Conservation (phyloP, 2,888 invertebrate genomes). For the Hirtodrosophila alboralis region DNA sequence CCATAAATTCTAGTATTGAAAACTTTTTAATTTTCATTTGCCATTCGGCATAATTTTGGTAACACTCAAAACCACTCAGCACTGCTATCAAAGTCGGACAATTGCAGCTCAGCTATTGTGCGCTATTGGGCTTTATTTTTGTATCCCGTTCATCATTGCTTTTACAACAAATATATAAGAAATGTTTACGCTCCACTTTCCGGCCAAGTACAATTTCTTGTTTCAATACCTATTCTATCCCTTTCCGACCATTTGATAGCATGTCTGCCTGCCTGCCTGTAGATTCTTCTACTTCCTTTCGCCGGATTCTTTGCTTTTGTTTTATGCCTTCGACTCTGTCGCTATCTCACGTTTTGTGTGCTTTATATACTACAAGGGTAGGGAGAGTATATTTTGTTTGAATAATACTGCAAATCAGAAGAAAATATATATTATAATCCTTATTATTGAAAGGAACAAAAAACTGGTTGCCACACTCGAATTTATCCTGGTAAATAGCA, state of each 20-base stretch:
- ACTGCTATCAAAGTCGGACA: conserved; percentile 41
- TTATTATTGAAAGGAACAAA: no score
- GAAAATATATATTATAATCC: no score
- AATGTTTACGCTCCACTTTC: conserved; percentile 19
- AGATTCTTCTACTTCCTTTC: conserved; percentile 11
- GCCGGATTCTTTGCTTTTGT: conserved; percentile 24
- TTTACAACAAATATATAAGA: conserved; percentile 26
- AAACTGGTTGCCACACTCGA: no score
- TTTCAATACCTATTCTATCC: conserved; percentile 10
- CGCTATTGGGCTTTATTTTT: conserved; percentile 14
- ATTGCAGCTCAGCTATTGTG: conserved; percentile 46
- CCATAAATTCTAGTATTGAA: conserved; percentile 47
- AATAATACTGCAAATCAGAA: no score
- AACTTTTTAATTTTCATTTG: conserved; percentile 42
- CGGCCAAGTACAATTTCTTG: conserved; percentile 33
- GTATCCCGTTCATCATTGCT: neutral
- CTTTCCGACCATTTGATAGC: conserved; percentile 35
- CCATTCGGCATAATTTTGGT: conserved; percentile 24
- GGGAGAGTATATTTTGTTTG: no score
- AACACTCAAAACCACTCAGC: conserved; percentile 30
- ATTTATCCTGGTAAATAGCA: no score
- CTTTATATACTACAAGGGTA: neutral
- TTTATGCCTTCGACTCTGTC: conserved; percentile 18
- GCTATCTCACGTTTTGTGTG: conserved; percentile 1
- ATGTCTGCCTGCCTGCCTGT: conserved; percentile 21